These are phyloP conservation scores for Salmo trutta DNA, from an alignment of 2,797 vertebrate species.

Conservation along the genomic window DNA sequence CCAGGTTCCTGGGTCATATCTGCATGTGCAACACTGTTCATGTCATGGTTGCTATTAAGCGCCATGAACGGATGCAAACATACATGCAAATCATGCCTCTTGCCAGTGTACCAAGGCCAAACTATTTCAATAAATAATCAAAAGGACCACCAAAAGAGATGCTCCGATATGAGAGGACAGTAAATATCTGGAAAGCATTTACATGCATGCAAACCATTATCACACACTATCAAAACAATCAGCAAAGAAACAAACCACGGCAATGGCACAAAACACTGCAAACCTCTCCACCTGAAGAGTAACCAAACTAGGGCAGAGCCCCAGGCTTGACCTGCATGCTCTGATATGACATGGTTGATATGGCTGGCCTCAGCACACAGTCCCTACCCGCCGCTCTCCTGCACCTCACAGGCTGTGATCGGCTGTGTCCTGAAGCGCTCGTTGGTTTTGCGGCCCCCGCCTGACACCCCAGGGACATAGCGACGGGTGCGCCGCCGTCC, in stretches of 20 bases:
- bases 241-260: background rate
- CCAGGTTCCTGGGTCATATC: slow-evolving; percentile 35
- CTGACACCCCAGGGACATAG: slow-evolving; percentile 60
- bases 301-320: slow-evolving; percentile 14
- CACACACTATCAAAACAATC: background rate
- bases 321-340: slow-evolving; percentile 9
- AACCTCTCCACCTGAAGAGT: slow-evolving; percentile 13
- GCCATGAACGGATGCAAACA: slow-evolving; percentile 22
- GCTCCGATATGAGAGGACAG: background rate
- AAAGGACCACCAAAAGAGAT: background rate
- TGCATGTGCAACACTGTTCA: slow-evolving; percentile 42
- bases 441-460: slow-evolving; percentile 64
- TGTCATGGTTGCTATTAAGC: background rate
- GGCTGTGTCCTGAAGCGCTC: slow-evolving; percentile 82
- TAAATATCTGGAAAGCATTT: background rate
- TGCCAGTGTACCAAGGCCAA: background rate
- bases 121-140: background rate
- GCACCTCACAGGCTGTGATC: slow-evolving; percentile 77
- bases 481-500: slow-evolving; percentile 67
- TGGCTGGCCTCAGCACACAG: slow-evolving; percentile 25
- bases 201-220: background rate
- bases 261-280: slow-evolving; percentile 31
- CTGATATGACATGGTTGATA: background rate
- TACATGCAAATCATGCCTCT: background rate
- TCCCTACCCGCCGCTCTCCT: slow-evolving; percentile 74